Evolutionary conservation across 2,888 invertebrate species (phyloP), one percentile per base, ranked within the genome.

Genomic region (Tetropium fuscum): DNA sequence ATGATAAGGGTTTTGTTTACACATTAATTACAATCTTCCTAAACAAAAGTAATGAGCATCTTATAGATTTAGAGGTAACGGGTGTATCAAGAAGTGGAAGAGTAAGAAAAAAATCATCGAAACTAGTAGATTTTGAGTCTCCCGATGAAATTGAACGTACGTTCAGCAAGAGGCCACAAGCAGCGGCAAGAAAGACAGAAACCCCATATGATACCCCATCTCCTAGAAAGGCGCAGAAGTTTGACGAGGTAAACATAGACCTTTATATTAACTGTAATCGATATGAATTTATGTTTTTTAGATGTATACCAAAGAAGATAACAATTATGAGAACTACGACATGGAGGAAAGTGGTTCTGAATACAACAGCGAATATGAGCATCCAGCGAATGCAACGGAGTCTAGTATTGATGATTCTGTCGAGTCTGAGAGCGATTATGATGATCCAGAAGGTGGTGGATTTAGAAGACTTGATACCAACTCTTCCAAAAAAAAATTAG

Each of bases 51-150:
- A n/a, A n/a, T n/a, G n/a, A n/a, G n/a, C n/a, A n/a, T n/a, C n/a
- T 45, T 45, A 8, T 30, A 86, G 91, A 91, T 84, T 84, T 92
- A 75, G 92, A 92, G 82, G 93, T 93, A 54, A 93, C 92, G 53
- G 94, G 94, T 5, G 89, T 95, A 32, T 95, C 95, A 1, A 87
- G 95, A 57, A 95, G 95, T 71, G 95, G 95, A 15, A 86, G 95
- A 56, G 94, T 97, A 0, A 85, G 97, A 53, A 97, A 97, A 83
- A 97, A 97, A 82, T 97, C 96, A 11, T 95, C 96, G 0, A 96
- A 97, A 79, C 84, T 98, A 36, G 89, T 94, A 82, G 97, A 96
- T 80, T 97, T 96, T 83, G 94, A 94, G 78, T 94, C 94, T 0
- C 92, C 93, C 0, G 97, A 96, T 78, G 95, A 94, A 75, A 88